Base-by-base conservation (phyloP, 1,140 invertebrate genomes). In the Drosophila nannoptera region DNA sequence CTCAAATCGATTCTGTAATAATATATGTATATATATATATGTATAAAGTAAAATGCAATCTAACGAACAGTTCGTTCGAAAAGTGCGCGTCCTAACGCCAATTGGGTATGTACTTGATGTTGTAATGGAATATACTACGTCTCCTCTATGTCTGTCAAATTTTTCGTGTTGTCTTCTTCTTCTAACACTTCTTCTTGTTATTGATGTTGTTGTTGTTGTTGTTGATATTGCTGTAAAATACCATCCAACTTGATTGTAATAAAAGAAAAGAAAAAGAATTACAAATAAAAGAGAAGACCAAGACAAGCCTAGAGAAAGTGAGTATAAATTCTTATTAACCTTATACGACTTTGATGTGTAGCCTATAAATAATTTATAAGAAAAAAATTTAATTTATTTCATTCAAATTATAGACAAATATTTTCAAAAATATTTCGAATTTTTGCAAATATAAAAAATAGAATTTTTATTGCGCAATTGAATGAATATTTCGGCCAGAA, bases 81-180 rank as follows among this genome's bases (percentile, higher is more conserved):
- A 62, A 73, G 66, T 73, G 70, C 66, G 66, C 70, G 66, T 53
- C 40, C 31, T 53, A 63, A 69, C 42, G 53, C 33, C 60, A 58
- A 73, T 38, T 77, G 83, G 84, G 84, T 87, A 87, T 87, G 84
- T 87, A 87, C 80, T 87, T 84, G 84, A 87, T 87, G 84, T 87
- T 87, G 84, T 87, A 87, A 87, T 87, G 84, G 77, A 87, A 87
- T 87, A 83, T 75, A 60, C 66, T 77, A 75, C 74, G 68, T 77
- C 60, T 43, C 12, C 48, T 60, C 50, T 70, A 70, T 60, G 46
- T 77, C 69, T 82, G 72, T 72, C 69, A 76, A 66, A 73, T 78
- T 69, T 77, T 87, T 87, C 75, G 82, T 87, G 80, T 87, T 70
- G 61, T 76, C 73, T 22, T 22, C 22, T 22, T 22, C 22, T 22